Percentiles rank a stretch among this genome's conserved stretches.
Conservation (phyloP, 2,113 vertebrate genomes). For the Prinia subflava region DNA sequence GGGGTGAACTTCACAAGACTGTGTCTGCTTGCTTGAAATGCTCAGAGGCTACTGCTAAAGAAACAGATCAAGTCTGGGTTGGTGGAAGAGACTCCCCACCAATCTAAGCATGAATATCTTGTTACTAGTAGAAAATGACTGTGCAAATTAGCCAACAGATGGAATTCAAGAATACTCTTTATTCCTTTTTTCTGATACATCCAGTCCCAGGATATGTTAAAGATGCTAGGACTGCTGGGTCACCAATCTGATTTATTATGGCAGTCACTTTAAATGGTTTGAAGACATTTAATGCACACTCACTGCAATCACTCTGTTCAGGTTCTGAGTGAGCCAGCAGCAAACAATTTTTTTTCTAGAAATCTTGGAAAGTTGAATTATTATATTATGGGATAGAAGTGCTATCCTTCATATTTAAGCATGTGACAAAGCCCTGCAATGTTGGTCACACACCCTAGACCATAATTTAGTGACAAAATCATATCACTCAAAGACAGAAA, state of each 20-base stretch:
- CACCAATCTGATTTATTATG: neutral
- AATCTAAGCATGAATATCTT: neutral
- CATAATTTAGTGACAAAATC: neutral
- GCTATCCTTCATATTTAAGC: neutral
- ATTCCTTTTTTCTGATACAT: neutral
- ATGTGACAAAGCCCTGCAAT: neutral
- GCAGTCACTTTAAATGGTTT: neutral
- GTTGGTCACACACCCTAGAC: neutral
- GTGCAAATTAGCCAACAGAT: slow-evolving; percentile 11
- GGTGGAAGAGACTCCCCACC: slow-evolving; percentile 23
- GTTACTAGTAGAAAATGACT: slow-evolving; percentile 35
- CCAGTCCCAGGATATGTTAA: neutral
- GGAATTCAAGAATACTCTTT: neutral
- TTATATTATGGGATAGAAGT: neutral
- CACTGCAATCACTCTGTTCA: neutral
- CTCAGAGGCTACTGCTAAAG: slow-evolving; percentile 23
- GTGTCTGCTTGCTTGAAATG: slow-evolving; percentile 30
- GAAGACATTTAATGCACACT: neutral
- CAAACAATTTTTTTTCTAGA: neutral
- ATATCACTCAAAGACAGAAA: neutral
- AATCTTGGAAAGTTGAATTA: neutral
- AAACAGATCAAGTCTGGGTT: slow-evolving; percentile 23
- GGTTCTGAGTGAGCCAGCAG: neutral
- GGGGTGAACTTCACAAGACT: slow-evolving; percentile 36
- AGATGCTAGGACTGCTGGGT: neutral